Conservation (phyloP, 2,797 vertebrate genomes). For the Cryptoprocta ferox region DNA sequence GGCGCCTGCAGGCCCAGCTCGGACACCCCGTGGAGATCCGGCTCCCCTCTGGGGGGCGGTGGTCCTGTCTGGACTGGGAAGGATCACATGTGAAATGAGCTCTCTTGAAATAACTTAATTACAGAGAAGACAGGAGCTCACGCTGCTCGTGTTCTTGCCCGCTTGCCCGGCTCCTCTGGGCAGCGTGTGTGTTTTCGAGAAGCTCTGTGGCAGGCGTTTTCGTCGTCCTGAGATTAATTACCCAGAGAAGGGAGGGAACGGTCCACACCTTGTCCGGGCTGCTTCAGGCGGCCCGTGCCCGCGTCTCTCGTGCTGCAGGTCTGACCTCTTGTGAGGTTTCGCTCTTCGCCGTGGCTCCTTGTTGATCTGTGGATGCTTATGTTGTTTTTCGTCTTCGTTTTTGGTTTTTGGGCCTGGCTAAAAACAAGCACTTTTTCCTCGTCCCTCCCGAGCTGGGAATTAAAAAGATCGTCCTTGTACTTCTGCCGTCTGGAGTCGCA, state of each 20-base stretch:
- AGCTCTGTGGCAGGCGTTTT: not conserved
- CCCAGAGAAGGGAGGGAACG: not conserved
- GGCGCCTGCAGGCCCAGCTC: not conserved
- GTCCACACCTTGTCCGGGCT: not conserved
- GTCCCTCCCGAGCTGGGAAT: not conserved
- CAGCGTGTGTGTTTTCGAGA: not conserved
- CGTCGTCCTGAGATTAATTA: not conserved
- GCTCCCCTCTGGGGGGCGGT: not conserved
- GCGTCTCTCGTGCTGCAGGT: not conserved
- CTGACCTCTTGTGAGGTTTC: not conserved
- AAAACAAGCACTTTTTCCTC: not conserved
- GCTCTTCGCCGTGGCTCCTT: not conserved
- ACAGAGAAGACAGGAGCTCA: not conserved
- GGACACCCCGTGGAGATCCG: not conserved
- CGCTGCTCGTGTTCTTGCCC: accelerated
- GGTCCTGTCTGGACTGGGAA: not conserved
- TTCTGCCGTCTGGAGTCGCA: not conserved
- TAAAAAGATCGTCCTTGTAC: not conserved
- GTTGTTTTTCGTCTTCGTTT: too few relatives aligned
- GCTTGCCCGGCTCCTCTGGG: not conserved
- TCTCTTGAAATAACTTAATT: not conserved
- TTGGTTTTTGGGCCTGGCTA: not conserved
- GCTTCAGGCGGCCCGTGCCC: not conserved
- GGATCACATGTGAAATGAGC: not conserved
- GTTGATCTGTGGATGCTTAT: not conserved